phyloP scores from a whole-genome alignment of 2,113 vertebrate genomes.

The Candoia aspera region DNA sequence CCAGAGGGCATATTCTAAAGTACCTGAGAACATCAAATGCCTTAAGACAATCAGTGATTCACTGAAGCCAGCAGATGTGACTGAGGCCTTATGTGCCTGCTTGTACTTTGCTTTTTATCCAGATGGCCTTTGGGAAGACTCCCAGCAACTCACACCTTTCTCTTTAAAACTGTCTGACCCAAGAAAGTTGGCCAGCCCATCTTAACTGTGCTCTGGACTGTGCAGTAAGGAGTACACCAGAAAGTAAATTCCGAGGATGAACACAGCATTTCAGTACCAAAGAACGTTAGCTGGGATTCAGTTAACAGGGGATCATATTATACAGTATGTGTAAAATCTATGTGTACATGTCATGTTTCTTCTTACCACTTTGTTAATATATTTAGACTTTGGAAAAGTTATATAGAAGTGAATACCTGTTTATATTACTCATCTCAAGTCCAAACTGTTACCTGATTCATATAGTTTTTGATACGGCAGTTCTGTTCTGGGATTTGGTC shows the following conservation, averaged over 20 bases:
- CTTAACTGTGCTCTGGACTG: slow-evolving; percentile 45
- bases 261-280: slow-evolving; percentile 59
- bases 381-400: slow-evolving; percentile 26
- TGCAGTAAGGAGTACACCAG: slow-evolving; percentile 50
- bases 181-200: slow-evolving; percentile 63
- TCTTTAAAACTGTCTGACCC: slow-evolving; percentile 67
- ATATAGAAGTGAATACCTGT: background rate
- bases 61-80: slow-evolving; percentile 43
- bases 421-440: slow-evolving; percentile 19
- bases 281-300: slow-evolving; percentile 42
- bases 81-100: slow-evolving; percentile 47
- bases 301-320: slow-evolving; percentile 49
- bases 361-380: slow-evolving; percentile 32
- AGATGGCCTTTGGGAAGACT: slow-evolving; percentile 69
- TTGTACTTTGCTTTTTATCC: slow-evolving; percentile 55
- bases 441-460: slow-evolving; percentile 26
- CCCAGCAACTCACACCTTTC: slow-evolving; percentile 58
- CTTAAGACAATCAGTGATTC: slow-evolving; percentile 51
- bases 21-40: slow-evolving; percentile 37
- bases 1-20: slow-evolving; percentile 42
- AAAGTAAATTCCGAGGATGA: slow-evolving; percentile 49
- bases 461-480: slow-evolving; percentile 26
- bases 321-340: slow-evolving; percentile 23
- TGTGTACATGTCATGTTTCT: slow-evolving; percentile 6
- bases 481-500: slow-evolving; percentile 27